phyloP scores from a whole-genome alignment of 1,140 invertebrate genomes.

The Lepidurus packardi region DNA sequence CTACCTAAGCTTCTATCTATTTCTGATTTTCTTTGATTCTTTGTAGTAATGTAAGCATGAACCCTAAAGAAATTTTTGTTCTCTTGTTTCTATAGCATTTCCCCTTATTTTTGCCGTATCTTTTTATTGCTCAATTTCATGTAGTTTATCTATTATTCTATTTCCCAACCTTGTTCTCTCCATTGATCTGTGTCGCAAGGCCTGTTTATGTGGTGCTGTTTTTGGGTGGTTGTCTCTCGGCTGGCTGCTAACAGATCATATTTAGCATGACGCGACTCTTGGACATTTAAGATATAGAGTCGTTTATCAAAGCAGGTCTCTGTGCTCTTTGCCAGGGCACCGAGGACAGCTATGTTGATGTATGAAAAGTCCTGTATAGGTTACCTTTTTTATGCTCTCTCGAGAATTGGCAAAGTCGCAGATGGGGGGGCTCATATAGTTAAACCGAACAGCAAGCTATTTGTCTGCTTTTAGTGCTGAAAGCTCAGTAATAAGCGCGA shows the following conservation, averaged over 20 bases:
- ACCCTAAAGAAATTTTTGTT: no score
- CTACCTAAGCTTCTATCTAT: no score
- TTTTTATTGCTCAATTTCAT: no score
- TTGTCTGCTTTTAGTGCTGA: background rate
- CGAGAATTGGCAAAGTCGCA: background rate
- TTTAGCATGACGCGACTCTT: background rate
- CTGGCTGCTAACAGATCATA: slow-evolving; percentile 17
- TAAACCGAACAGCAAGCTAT: background rate
- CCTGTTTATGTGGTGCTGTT: background rate
- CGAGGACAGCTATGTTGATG: no score
- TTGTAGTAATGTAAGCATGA: no score
- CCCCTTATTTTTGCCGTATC: no score
- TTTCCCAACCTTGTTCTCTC: background rate
- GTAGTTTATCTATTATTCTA: no score
- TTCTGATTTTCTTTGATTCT: no score
- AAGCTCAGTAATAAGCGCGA: background rate
- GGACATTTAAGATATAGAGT: slow-evolving; percentile 10
- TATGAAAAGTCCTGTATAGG: background rate
- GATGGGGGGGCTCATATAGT: background rate
- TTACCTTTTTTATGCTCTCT: background rate
- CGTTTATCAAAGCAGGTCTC: background rate
- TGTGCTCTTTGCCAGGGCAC: no score
- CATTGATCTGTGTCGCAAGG: slow-evolving; percentile 5
- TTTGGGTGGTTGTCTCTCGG: background rate
- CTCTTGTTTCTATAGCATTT: no score